Conservation (phyloP, 2,797 vertebrate species). For the Danio aesculapii region DNA sequence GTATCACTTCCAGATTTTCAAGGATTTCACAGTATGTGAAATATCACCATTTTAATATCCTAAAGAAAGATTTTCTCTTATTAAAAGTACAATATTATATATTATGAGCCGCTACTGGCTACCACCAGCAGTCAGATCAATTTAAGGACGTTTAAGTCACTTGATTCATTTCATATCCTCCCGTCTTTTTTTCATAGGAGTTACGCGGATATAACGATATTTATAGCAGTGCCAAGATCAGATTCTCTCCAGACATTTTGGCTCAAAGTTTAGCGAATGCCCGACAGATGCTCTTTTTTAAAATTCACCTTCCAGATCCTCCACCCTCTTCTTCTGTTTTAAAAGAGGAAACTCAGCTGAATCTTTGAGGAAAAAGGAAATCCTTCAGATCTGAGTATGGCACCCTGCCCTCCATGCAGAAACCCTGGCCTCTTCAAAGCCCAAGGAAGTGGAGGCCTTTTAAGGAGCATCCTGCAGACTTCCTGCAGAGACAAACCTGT, state of each 20-base stretch:
- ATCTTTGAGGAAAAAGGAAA: constrained; percentile 76
- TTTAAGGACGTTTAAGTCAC: constrained; percentile 68
- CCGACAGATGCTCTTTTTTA: constrained; percentile 76
- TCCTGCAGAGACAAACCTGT: constrained; percentile 77
- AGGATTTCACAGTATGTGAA: background rate
- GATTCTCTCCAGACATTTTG: constrained; percentile 88
- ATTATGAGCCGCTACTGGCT: constrained; percentile 68
- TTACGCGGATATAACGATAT: constrained; percentile 78
- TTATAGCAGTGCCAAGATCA: constrained; percentile 80
- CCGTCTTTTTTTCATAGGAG: constrained; percentile 73
- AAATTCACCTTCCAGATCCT: constrained; percentile 73
- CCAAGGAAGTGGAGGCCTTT: constrained; percentile 79
- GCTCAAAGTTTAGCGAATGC: constrained; percentile 75
- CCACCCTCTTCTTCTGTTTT: constrained; percentile 65
- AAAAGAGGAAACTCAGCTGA: constrained; percentile 70
- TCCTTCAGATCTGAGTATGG: constrained; percentile 81
- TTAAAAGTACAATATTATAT: constrained; percentile 61
- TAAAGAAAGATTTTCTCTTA: constrained; percentile 34
- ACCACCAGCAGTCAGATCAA: constrained; percentile 65
- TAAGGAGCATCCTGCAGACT: constrained; percentile 82
- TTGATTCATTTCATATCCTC: constrained; percentile 80
- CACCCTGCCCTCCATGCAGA: constrained; percentile 75
- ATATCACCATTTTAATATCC: constrained; percentile 25
- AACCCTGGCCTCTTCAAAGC: constrained; percentile 82
- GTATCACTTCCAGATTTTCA: background rate